Conservation (phyloP, 2,888 invertebrate genomes). For the Melanophora roralis region DNA sequence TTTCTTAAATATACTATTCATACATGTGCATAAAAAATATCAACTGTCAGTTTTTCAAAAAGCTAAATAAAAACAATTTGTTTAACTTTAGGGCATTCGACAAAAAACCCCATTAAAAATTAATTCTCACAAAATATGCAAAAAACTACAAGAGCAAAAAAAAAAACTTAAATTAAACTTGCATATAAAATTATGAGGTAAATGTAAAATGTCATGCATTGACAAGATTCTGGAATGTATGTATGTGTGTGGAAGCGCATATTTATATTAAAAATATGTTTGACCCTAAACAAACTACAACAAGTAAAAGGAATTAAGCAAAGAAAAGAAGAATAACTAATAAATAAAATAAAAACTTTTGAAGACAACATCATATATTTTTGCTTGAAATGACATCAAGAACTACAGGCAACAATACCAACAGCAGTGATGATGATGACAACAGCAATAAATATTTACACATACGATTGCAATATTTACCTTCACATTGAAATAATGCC, state of each 20-base stretch:
- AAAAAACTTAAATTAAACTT: conserved; percentile 25
- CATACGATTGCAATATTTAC: conserved; percentile 21
- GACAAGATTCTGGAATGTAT: conserved; percentile 67
- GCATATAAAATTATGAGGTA: conserved; percentile 69
- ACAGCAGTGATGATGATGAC: conserved; percentile 36
- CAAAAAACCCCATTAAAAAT: conserved; percentile 71
- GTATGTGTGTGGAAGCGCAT: too few species aligned
- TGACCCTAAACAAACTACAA: conserved; percentile 64
- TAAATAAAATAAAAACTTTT: background rate
- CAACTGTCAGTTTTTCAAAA: conserved; percentile 73
- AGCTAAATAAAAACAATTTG: conserved; percentile 66
- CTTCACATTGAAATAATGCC: conserved; percentile 5
- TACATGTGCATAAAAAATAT: conserved; percentile 63
- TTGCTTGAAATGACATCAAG: conserved; percentile 42
- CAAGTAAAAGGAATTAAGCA: background rate
- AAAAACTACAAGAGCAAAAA: conserved; percentile 34
- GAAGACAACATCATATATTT: conserved; percentile 33
- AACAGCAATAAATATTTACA: conserved; percentile 49
- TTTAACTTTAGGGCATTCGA: conserved; percentile 51
- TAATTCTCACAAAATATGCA: conserved; percentile 70
- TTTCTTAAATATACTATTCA: conserved; percentile 36
- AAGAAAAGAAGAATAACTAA: conserved; percentile 3
- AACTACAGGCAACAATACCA: conserved; percentile 43
- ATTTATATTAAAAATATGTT: conserved; percentile 65
- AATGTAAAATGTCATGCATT: conserved; percentile 76